A percentile compares a stretch with the other conserved stretches of the same genome.
Evolutionary conservation across 2,888 invertebrate genomes (phyloP).

Genomic region (Neocrepidodera transversa): DNA sequence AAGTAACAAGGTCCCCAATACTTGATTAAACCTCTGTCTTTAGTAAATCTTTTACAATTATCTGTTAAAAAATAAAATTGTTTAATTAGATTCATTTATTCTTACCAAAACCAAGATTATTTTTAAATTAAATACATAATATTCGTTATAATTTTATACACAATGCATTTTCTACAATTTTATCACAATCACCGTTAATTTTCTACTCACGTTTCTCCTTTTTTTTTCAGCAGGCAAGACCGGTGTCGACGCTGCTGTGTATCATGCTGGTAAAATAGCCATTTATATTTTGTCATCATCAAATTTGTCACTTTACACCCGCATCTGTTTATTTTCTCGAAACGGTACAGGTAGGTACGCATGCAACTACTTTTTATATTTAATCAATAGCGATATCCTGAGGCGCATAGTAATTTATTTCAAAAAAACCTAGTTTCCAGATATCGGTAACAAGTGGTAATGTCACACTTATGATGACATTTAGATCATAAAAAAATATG

Average conservation of each 20-base stretch:
- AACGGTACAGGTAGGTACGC: constrained; percentile 5
- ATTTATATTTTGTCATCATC: constrained; percentile 10
- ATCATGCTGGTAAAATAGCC: constrained; percentile 17
- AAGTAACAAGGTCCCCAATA: too few species aligned
- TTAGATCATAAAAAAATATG: too few species aligned
- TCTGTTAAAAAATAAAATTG: too few species aligned
- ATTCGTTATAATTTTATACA: too few species aligned
- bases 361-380: background rate
- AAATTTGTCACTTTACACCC: constrained; percentile 21
- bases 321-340: constrained; percentile 2
- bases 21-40: too few species aligned
- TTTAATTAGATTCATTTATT: too few species aligned
- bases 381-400: background rate
- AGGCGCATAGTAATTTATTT: background rate
- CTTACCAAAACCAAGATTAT: too few species aligned
- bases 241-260: background rate
- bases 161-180: background rate
- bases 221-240: constrained; percentile 1
- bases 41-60: too few species aligned
- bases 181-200: constrained; percentile 11
- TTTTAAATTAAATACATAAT: background rate
- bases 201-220: constrained; percentile 13
- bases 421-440: too few species aligned
- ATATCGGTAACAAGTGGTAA: too few species aligned
- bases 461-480: too few species aligned